Evolutionary conservation across 2,113 vertebrate species (phyloP).

Genomic region (Urocitellus parryii): DNA sequence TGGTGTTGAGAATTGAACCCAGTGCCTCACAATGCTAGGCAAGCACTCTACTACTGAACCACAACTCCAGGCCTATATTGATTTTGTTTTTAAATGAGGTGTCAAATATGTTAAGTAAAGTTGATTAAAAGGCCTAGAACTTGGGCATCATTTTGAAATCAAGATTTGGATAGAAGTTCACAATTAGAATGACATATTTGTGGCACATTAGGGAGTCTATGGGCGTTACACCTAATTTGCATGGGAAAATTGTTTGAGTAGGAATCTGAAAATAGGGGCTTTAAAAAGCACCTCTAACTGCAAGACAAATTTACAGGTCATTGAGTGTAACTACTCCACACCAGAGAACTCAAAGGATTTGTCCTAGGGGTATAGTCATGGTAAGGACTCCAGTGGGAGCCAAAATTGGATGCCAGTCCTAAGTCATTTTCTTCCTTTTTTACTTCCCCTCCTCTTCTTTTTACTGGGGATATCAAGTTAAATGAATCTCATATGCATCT

Average conservation of each 20-base stretch:
- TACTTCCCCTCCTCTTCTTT: background rate
- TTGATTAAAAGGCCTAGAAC: constrained; percentile 13
- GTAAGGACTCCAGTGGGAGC: background rate
- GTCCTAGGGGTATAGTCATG: background rate
- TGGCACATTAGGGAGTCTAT: background rate
- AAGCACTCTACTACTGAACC: too few relatives aligned
- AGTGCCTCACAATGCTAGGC: too few relatives aligned
- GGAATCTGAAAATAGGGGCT: background rate
- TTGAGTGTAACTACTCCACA: too few relatives aligned
- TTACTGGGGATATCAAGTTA: background rate
- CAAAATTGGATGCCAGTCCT: background rate
- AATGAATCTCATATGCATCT: background rate
- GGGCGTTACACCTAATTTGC: background rate
- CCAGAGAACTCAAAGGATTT: background rate
- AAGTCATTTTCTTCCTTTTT: background rate
- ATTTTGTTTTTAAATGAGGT: background rate
- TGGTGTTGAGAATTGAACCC: too few relatives aligned
- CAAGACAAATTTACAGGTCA: background rate
- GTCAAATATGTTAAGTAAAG: background rate
- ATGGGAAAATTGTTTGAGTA: background rate
- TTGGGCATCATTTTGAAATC: background rate
- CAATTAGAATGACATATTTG: background rate
- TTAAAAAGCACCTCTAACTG: background rate
- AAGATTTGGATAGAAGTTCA: background rate
- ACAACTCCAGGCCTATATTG: too few relatives aligned